Evolutionary conservation across 1,140 invertebrate species (phyloP).

Genomic region (Battus philenor): DNA sequence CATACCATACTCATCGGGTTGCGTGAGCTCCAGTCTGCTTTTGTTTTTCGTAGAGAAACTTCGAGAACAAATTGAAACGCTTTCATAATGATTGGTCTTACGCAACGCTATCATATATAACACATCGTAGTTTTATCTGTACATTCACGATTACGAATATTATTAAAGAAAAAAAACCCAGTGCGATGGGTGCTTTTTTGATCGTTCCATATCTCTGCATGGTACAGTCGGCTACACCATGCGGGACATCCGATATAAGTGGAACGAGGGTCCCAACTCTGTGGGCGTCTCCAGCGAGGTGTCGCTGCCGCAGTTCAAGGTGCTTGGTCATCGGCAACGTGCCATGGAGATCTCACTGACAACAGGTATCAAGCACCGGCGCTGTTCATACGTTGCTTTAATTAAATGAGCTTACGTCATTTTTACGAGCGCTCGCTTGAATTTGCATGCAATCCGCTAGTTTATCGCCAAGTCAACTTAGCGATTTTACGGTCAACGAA

Average conservation of each 20-base stretch:
- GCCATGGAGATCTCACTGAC: constrained; percentile 94
- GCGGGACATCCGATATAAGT: constrained; percentile 97
- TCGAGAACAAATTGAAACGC: constrained; percentile 27
- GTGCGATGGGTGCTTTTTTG: constrained; percentile 79
- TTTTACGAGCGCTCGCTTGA: constrained; percentile 1
- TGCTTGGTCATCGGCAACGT: constrained; percentile 91
- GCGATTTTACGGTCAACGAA: too few relatives aligned
- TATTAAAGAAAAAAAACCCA: constrained; percentile 77
- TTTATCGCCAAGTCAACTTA: constrained; percentile 9
- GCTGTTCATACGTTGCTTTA: constrained; percentile 15
- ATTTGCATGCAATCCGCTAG: constrained; percentile 12
- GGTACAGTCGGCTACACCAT: constrained; percentile 96
- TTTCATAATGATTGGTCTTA: constrained; percentile 23
- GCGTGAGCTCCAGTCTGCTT: constrained; percentile 30
- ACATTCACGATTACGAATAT: constrained; percentile 50
- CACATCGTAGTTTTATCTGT: constrained; percentile 32
- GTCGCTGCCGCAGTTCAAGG: constrained; percentile 96
- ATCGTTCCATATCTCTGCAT: constrained; percentile 78
- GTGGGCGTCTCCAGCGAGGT: constrained; percentile 95
- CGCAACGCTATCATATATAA: constrained; percentile 24
- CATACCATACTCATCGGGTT: constrained; percentile 9
- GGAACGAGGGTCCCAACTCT: constrained; percentile 94
- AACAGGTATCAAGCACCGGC: constrained; percentile 82
- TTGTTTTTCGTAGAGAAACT: constrained; percentile 37
- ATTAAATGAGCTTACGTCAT: constrained; percentile 11